A percentile compares a stretch with the other conserved stretches of the same genome.
These are phyloP conservation scores for Anagrus nilaparvatae DNA, from an alignment of 1,140 invertebrate species.

Conservation along the genomic window DNA sequence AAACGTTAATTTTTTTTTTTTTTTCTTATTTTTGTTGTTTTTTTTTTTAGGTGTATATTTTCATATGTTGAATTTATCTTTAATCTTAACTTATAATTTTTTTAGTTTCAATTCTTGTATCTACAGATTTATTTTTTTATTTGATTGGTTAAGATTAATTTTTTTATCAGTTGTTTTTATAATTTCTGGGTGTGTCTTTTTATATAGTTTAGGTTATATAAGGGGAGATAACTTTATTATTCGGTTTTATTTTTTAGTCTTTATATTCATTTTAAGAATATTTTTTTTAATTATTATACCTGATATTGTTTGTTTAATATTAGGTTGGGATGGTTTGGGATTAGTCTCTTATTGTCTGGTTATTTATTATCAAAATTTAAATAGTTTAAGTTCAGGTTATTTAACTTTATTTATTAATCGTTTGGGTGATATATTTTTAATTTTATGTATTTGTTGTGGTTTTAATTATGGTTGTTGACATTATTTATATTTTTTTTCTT, in stretches of 20 bases:
- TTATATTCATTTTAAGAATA: conserved; percentile 57
- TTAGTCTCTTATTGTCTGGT: conserved; percentile 55
- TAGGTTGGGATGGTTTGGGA: conserved; percentile 58
- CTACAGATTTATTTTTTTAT: conserved; percentile 43
- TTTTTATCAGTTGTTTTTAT: conserved; percentile 48
- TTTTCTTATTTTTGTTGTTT: conserved; percentile 27
- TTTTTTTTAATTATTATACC: conserved; percentile 55
- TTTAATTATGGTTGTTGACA: conserved; percentile 43
- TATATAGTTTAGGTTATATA: conserved; percentile 52
- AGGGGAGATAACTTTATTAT: conserved; percentile 37
- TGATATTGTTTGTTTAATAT: conserved; percentile 55
- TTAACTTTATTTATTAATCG: conserved; percentile 53
- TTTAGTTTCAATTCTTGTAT: conserved; percentile 38
- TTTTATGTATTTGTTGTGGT: conserved; percentile 46
- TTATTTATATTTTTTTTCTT: conserved; percentile 42
- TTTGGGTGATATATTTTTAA: conserved; percentile 47
- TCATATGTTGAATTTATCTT: conserved; percentile 35
- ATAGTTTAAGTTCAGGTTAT: conserved; percentile 50
- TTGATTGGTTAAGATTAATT: conserved; percentile 49
- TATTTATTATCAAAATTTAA: conserved; percentile 52
- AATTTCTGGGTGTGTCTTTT: conserved; percentile 51
- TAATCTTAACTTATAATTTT: conserved; percentile 43
- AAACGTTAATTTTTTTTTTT: conserved; percentile 29
- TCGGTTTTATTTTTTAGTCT: conserved; percentile 47
- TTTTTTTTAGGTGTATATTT: conserved; percentile 35